Evolutionary conservation across 2,888 invertebrate genomes (phyloP), one percentile per base, ranked within the genome.

Genomic region (Drosophila emarginata): DNA sequence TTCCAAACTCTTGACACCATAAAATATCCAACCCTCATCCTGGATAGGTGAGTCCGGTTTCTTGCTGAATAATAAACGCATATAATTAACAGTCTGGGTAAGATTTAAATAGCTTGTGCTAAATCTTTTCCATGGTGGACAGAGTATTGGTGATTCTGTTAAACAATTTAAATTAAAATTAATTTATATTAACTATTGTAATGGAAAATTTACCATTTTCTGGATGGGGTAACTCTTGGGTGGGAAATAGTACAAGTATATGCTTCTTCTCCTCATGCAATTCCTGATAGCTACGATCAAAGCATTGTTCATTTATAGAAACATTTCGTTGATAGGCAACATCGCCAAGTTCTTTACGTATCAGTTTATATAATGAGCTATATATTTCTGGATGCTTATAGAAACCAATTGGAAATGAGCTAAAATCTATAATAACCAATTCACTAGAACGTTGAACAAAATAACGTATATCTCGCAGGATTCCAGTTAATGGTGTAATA

Each of bases 341-440:
- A 64, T 93, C 91, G 1, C 93, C 93, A 39, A 95, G 86, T 86
- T 94, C 93, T 52, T 91, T 88, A 37, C 92, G 89, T 1, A 95
- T 89, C 6, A 94, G 80, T 37, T 92, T 90, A 9, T 93, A 91
- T 15, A 95, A 90, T 50, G 92, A 91, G 28, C 91, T 90, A 79
- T 95, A 94, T 15, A 92, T 74, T 59, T 90, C 89, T 2, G 89
- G 89, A 60, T 90, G 88, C 57, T 91, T 90, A 69, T 91, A 90
- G 76, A 92, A 92, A 4, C 92, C 92, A 37, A 91, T 87, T 0
- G 96, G 96, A 91, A 97, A 96, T 69, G 96, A 94, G 84, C 97
- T 96, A 53, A 97, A 95, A 87, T 97, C 97, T 57, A 97, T 91
- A 70, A 97, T 94, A 9, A 97, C 93, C 36, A 96, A 92, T 93